A percentile compares a stretch with the other conserved stretches of the same genome.
Conservation (phyloP, 2,113 vertebrate genomes). For the Choloepus hoffmanni region DNA sequence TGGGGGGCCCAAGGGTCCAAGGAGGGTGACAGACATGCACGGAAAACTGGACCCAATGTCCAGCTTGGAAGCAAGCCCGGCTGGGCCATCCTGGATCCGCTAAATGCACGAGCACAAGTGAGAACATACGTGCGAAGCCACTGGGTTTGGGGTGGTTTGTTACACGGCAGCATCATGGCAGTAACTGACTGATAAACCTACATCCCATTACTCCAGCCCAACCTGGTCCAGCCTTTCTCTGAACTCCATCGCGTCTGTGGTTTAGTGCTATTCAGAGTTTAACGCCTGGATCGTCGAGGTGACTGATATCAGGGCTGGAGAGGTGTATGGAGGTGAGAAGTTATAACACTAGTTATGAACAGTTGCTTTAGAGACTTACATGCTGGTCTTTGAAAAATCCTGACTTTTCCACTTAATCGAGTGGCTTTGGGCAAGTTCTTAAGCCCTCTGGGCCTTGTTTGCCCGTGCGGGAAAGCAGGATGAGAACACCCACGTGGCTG, state of each 20-base stretch:
- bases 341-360: accelerated
- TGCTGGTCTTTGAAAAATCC: too few relatives aligned
- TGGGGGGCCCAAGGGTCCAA: accelerated
- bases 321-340: accelerated
- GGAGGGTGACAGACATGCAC: accelerated
- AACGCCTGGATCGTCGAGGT: neutral
- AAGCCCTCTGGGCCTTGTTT: neutral
- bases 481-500: accelerated
- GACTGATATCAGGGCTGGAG: accelerated
- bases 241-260: accelerated
- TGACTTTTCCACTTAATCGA: accelerated
- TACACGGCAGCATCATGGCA: accelerated
- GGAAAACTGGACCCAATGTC: too few relatives aligned
- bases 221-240: neutral
- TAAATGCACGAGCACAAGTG: accelerated
- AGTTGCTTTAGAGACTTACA: accelerated
- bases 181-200: accelerated
- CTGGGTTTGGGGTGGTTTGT: neutral
- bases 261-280: neutral
- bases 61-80: neutral
- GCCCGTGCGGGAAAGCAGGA: accelerated
- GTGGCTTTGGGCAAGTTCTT: too few relatives aligned
- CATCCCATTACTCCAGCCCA: accelerated
- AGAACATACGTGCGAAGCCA: accelerated
- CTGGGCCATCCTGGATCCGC: accelerated